phyloP scores from a whole-genome alignment of 1,140 invertebrate genomes.

The Drosophila insularis region DNA sequence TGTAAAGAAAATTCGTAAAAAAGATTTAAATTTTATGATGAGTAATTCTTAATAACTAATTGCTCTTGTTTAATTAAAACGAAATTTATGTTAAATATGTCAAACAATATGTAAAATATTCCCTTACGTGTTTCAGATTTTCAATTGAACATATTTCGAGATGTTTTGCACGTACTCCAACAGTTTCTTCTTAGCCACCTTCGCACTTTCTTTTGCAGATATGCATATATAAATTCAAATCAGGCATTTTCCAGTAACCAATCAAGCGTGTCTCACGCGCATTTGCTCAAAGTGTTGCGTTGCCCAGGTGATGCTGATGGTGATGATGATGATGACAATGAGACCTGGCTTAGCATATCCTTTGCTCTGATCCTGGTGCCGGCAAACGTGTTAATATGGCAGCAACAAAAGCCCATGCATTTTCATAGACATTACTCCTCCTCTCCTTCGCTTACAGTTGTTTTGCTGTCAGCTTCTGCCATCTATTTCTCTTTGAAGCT shows the following conservation, averaged over 20 bases:
- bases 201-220: not conserved
- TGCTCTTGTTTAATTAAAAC: no score
- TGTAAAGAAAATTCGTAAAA: no score
- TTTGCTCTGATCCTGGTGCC: not conserved
- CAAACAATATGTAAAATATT: no score
- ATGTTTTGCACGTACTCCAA: not conserved
- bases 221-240: slow-evolving; percentile 21
- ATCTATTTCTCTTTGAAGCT: slow-evolving; percentile 36
- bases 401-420: slow-evolving; percentile 43
- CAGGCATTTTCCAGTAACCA: slow-evolving; percentile 7
- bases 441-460: not conserved
- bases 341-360: not conserved
- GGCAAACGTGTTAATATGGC: slow-evolving; percentile 38
- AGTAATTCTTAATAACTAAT: no score
- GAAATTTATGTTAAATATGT: no score
- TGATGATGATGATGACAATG: slow-evolving; percentile 16
- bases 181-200: no score
- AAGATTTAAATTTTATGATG: no score
- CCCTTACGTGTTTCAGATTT: no score
- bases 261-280: slow-evolving; percentile 41
- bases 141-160: not conserved
- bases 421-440: slow-evolving; percentile 36
- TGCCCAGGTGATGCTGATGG: slow-evolving; percentile 41
- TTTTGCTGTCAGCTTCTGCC: slow-evolving; percentile 10
- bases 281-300: slow-evolving; percentile 25